phyloP scores from a whole-genome alignment of 1,140 invertebrate genomes.

The Leptinotarsa defecta region DNA sequence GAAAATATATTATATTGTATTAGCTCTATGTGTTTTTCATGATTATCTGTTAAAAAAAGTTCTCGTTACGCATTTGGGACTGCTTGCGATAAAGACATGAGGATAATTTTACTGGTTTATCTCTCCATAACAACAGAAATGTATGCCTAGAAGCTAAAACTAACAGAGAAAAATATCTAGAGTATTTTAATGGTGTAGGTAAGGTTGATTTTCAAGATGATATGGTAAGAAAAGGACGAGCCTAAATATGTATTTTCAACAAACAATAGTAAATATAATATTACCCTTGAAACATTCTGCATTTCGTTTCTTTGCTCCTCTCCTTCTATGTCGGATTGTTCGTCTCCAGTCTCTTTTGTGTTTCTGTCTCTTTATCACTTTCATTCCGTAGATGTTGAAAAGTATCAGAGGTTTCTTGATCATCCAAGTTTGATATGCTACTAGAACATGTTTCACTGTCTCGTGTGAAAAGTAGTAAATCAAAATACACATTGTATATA shows the following conservation, averaged over 20 bases:
- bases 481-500: too few species aligned
- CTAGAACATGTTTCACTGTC: slow-evolving; percentile 10
- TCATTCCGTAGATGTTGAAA: slow-evolving; percentile 11
- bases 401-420: slow-evolving; percentile 17
- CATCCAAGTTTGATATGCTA: slow-evolving; percentile 3
- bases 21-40: slow-evolving; percentile 23
- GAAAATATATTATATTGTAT: slow-evolving; percentile 20
- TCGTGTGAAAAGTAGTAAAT: slow-evolving; percentile 18
- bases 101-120: background rate
- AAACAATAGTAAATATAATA: slow-evolving; percentile 2
- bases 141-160: background rate
- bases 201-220: slow-evolving; percentile 18
- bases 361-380: slow-evolving; percentile 16
- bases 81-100: slow-evolving; percentile 18
- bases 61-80: background rate
- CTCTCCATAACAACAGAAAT: background rate
- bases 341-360: background rate
- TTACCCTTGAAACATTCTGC: background rate
- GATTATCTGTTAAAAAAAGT: slow-evolving; percentile 21
- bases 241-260: slow-evolving; percentile 10
- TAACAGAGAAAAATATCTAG: slow-evolving; percentile 10
- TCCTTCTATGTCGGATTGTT: background rate
- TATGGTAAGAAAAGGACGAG: slow-evolving; percentile 13
- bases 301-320: background rate
- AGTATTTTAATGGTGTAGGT: slow-evolving; percentile 17